phyloP scores from a whole-genome alignment of 2,113 vertebrate genomes.

The Leptocoma aspasia region DNA sequence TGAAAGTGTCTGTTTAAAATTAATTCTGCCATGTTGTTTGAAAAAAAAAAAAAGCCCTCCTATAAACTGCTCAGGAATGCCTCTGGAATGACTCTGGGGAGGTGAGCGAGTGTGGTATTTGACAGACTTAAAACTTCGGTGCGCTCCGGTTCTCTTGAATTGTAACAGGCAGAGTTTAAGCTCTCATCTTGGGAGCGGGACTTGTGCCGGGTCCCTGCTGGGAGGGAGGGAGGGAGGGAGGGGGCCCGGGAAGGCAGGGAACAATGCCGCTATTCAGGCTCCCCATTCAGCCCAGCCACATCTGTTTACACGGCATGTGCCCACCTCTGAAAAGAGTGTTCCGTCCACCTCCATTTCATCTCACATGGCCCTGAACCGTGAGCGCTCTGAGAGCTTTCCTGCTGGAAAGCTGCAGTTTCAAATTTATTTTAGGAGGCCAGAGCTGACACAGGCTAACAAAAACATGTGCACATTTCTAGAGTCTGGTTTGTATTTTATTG shows the following conservation, averaged over 20 bases:
- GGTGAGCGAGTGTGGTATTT: not conserved
- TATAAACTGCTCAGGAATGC: not conserved
- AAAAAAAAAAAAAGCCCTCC: not conserved
- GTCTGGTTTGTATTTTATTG: slow-evolving; percentile 46
- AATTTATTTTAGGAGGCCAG: slow-evolving; percentile 55
- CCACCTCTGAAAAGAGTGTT: slow-evolving; percentile 58
- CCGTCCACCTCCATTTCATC: slow-evolving; percentile 56
- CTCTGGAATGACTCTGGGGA: not conserved
- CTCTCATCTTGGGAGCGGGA: not conserved
- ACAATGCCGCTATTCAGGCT: slow-evolving; percentile 74
- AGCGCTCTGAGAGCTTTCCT: slow-evolving; percentile 12
- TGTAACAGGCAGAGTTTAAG: not conserved
- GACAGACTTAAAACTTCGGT: not conserved
- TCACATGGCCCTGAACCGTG: not conserved
- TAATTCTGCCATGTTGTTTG: not conserved
- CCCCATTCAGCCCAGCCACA: slow-evolving; percentile 66
- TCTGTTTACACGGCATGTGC: slow-evolving; percentile 76
- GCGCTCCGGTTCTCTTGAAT: not conserved
- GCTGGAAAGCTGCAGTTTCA: slow-evolving; percentile 24
- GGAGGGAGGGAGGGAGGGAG: not conserved
- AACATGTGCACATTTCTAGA: slow-evolving; percentile 25
- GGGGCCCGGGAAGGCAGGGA: slow-evolving; percentile 15
- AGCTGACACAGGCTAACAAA: slow-evolving; percentile 28
- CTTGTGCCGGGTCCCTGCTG: slow-evolving; percentile 17
- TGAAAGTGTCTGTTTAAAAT: not conserved